These are phyloP conservation scores for Zenarchopterus dispar DNA, from an alignment of 2,797 vertebrate genomes.

Conservation along the genomic window DNA sequence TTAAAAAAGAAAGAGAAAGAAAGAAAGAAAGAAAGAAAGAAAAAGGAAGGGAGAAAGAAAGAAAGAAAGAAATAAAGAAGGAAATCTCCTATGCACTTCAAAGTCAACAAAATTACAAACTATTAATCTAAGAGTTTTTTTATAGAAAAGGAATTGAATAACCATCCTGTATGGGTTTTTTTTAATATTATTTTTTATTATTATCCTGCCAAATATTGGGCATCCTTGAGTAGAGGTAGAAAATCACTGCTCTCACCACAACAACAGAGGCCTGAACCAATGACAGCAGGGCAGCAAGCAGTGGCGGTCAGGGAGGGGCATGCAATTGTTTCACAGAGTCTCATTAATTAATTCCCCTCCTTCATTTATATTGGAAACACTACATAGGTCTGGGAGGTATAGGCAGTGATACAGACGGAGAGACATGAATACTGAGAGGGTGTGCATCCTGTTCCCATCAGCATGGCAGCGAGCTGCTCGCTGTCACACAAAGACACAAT, in stretches of 20 bases:
- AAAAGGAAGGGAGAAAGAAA: too few relatives aligned
- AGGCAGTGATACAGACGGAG: slow-evolving; percentile 65
- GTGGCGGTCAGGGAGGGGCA: slow-evolving; percentile 28
- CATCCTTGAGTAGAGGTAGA: slow-evolving; percentile 39
- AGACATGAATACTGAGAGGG: slow-evolving; percentile 57
- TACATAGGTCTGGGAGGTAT: slow-evolving; percentile 73
- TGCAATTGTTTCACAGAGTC: slow-evolving; percentile 92
- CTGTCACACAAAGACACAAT: slow-evolving; percentile 98
- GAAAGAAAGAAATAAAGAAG: too few relatives aligned
- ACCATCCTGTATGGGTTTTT: slow-evolving; percentile 8
- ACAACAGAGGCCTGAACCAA: slow-evolving; percentile 60
- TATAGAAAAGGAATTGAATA: slow-evolving; percentile 23
- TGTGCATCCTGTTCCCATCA: slow-evolving; percentile 60
- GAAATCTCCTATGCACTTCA: too few relatives aligned
- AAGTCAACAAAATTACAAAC: too few relatives aligned
- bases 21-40: too few relatives aligned
- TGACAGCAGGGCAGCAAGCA: slow-evolving; percentile 39
- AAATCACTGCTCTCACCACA: slow-evolving; percentile 48
- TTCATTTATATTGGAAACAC: slow-evolving; percentile 62
- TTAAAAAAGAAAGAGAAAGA: too few relatives aligned
- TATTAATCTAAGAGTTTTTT: too few relatives aligned
- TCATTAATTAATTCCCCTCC: slow-evolving; percentile 96
- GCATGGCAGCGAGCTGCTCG: slow-evolving; percentile 62
- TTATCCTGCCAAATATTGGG: slow-evolving; percentile 44
- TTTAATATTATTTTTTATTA: slow-evolving; percentile 29